Conservation (phyloP, 2,113 vertebrate species). For the Ophthalmolycus amberensis region DNA sequence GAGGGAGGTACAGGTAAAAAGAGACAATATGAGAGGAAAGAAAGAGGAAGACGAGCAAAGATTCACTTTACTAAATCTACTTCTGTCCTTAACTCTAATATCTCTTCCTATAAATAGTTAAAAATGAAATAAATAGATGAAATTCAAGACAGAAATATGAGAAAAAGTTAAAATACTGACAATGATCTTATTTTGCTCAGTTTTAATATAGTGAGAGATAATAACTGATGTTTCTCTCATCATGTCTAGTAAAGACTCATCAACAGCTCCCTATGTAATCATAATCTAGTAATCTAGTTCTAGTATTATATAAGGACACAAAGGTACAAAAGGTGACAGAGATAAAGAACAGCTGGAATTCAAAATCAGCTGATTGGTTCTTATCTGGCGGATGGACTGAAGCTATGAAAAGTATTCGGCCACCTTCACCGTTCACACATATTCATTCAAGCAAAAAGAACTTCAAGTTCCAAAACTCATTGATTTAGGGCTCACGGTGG, state of each 20-base stretch:
- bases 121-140: no score
- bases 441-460: conserved; percentile 14
- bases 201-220: no score
- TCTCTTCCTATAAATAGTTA: no score
- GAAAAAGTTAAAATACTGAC: no score
- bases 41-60: no score
- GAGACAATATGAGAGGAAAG: no score
- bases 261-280: conserved; percentile 16
- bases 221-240: no score
- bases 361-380: conserved; percentile 6
- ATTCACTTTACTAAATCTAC: no score
- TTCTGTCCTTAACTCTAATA: no score
- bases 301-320: not conserved
- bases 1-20: no score
- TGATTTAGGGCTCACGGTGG: not conserved
- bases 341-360: conserved; percentile 19
- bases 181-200: no score
- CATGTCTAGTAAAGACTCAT: not conserved
- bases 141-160: no score
- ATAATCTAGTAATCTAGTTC: not conserved
- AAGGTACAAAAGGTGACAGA: conserved; percentile 20
- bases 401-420: not conserved
- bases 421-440: conserved; percentile 34
- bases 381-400: not conserved
- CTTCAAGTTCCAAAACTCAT: not conserved